Evolutionary conservation across 2,888 invertebrate genomes (phyloP).

Genomic region (Platynereis dumerilii): DNA sequence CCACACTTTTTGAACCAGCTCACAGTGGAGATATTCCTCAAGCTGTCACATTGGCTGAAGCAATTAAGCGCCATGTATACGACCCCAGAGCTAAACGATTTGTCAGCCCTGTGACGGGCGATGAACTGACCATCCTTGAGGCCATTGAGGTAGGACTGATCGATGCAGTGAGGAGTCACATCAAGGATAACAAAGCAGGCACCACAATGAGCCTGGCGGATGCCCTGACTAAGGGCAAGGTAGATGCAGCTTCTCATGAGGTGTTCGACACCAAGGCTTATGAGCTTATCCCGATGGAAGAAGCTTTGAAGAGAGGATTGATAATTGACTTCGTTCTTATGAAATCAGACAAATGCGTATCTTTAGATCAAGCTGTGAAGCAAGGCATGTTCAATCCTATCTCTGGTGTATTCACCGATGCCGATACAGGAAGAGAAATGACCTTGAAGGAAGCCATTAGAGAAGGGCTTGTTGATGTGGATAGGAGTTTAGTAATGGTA

Average conservation of each 20-base stretch:
- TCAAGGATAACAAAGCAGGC: conserved; percentile 72
- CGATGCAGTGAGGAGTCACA: conserved; percentile 72
- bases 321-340: conserved; percentile 64
- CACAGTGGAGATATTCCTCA: conserved; percentile 75
- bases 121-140: conserved; percentile 60
- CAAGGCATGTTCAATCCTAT: conserved; percentile 81
- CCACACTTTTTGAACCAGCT: conserved; percentile 67
- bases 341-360: conserved; percentile 76
- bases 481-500: not conserved
- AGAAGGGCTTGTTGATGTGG: not conserved
- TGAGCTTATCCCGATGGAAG: conserved; percentile 77
- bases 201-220: conserved; percentile 74
- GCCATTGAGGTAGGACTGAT: conserved; percentile 75
- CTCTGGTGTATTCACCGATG: conserved; percentile 76
- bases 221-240: conserved; percentile 79
- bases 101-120: conserved; percentile 50
- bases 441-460: conserved; percentile 26
- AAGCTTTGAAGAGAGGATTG: conserved; percentile 78
- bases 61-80: conserved; percentile 67
- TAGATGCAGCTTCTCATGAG: conserved; percentile 74
- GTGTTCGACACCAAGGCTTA: conserved; percentile 68
- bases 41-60: conserved; percentile 69
- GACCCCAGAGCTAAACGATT: conserved; percentile 64
- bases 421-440: conserved; percentile 27
- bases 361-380: conserved; percentile 80